phyloP scores from a whole-genome alignment of 2,888 invertebrate species.

The Latrodectus elegans region DNA sequence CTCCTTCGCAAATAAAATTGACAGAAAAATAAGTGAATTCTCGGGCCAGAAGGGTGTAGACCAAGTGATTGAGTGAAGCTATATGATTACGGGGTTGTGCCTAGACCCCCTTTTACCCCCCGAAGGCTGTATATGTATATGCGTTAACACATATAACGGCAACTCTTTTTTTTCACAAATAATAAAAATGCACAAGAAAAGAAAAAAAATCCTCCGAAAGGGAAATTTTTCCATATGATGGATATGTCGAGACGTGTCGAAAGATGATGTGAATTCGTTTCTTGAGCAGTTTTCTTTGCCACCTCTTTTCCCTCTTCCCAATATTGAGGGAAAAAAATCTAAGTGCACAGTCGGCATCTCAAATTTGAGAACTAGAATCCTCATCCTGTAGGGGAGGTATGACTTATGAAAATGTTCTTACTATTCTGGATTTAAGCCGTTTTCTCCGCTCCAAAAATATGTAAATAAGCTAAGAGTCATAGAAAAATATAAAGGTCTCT shows the following conservation, averaged over 20 bases:
- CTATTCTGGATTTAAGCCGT: too few species aligned
- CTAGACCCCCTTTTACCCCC: constrained; percentile 22
- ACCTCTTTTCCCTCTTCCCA: too few species aligned
- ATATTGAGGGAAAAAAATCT: too few species aligned
- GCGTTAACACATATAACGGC: constrained; percentile 62
- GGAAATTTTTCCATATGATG: constrained; percentile 44
- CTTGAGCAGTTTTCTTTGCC: constrained; percentile 5
- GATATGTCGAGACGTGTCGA: constrained; percentile 62
- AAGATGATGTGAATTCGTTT: constrained; percentile 58
- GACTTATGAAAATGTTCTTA: too few species aligned
- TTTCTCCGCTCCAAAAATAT: too few species aligned
- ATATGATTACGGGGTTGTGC: constrained; percentile 65
- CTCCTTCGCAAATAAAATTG: constrained; percentile 58
- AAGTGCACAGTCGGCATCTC: too few species aligned
- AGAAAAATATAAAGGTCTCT: too few species aligned
- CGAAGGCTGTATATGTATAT: constrained; percentile 45
- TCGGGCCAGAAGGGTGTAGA: constrained; percentile 49
- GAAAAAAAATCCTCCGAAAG: constrained; percentile 1
- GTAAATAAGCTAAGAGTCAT: too few species aligned
- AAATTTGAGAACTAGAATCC: too few species aligned
- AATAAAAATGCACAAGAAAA: background rate
- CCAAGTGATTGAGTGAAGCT: constrained; percentile 67
- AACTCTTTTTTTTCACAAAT: constrained; percentile 5
- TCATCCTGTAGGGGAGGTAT: too few species aligned
- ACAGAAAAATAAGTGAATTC: constrained; percentile 68